These are phyloP conservation scores for Vireo altiloquus DNA, from an alignment of 2,113 vertebrate species.

Conservation along the genomic window DNA sequence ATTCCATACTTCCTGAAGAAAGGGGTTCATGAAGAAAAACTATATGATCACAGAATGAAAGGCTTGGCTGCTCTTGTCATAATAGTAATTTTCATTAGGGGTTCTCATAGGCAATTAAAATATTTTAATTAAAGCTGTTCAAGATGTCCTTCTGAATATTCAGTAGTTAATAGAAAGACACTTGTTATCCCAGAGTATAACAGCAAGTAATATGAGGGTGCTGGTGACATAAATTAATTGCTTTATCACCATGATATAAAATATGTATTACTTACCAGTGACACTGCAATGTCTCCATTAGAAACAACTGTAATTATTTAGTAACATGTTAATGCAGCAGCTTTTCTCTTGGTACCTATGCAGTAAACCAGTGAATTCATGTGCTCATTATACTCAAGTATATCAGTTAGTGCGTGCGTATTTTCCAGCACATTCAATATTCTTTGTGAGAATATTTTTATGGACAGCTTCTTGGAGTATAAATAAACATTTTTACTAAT, in stretches of 20 bases:
- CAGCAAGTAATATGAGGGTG: not conserved
- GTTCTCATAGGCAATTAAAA: not conserved
- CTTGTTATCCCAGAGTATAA: not conserved
- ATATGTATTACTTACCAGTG: not conserved
- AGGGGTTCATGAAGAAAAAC: not conserved
- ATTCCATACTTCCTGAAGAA: not conserved
- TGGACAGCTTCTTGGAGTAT: not conserved
- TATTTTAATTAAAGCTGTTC: not conserved
- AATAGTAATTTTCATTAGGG: not conserved
- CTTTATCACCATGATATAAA: not conserved
- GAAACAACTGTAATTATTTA: not conserved
- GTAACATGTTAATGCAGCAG: not conserved
- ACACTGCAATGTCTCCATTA: not conserved
- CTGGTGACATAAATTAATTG: not conserved
- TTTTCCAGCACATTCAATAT: not conserved
- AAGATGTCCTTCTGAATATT: not conserved
- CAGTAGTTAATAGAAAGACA: not conserved
- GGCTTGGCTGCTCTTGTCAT: not conserved
- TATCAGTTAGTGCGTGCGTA: no score
- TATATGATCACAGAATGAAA: not conserved
- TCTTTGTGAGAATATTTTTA: not conserved
- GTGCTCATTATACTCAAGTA: not conserved
- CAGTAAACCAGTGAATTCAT: not conserved
- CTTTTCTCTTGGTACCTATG: not conserved
- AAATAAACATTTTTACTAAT: not conserved